Base-by-base conservation (phyloP, 2,113 vertebrate genomes). In the Casuarius casuarius region DNA sequence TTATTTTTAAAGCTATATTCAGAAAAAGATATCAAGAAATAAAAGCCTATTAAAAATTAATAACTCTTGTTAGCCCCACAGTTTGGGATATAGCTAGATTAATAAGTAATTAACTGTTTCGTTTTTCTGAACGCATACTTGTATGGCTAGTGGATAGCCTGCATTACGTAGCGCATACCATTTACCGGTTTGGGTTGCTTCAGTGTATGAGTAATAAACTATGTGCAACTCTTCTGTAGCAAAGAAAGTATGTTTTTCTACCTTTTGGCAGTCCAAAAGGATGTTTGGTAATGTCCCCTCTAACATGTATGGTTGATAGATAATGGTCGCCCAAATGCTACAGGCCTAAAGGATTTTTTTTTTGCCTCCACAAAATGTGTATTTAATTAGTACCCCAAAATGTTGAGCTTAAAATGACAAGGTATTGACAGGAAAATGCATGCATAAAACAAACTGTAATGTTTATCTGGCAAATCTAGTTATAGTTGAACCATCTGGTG, bases 131-230 rank as follows among this genome's bases (percentile, higher is more conserved):
- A 31, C 72, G 5, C 4, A 4, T 10, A 7, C 8, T 7, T 9
- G 10, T 25, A 62, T 21, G 52, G 10, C 38, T 52, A 56, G 54
- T 38, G 38, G 38, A 38, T 8, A 38, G 38, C 38, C 38, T 38
- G 9, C 28, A 0, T 52, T 0, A 1, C 40, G 49, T 26, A 10
- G 2, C 1, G 1, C 0, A 0, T 89, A 48, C 7, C 7, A 12
- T 83, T 62, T 66, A 20, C 23, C 54, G 6, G 3, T 67, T 92
- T 65, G 5, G 2, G 3, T 70, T 14, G 0, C 18, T 51, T 75
- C 29, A 26, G 1, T 35, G 19, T 38, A 9, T 46, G 12, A 66
- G 5, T 58, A 58, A 84, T 8, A 70, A 77, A 81, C 48, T 66
- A 31, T 12, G 2, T 66, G 6, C 12, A n/a, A 4, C 9, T 70